Conservation (phyloP, 2,113 vertebrate genomes). For the Aegithalos caudatus region DNA sequence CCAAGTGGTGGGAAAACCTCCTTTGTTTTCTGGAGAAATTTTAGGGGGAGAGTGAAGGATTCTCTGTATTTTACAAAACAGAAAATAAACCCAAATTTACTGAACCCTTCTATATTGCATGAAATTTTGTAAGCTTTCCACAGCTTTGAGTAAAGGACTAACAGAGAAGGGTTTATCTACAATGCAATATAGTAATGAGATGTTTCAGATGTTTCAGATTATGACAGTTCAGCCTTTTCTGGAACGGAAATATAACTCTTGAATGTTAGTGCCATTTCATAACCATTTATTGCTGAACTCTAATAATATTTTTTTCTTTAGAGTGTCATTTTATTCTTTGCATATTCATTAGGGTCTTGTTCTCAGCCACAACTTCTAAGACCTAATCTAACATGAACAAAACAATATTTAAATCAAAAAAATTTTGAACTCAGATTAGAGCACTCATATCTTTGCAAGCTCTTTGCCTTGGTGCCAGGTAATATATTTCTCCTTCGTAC, state of each 20-base stretch:
- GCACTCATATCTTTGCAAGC: background rate
- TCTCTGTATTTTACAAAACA: background rate
- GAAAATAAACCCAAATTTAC: background rate
- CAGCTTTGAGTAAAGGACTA: background rate
- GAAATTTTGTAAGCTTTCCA: background rate
- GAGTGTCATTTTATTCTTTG: background rate
- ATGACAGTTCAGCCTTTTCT: background rate
- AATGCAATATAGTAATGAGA: background rate
- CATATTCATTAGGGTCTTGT: conserved; percentile 17
- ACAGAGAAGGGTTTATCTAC: background rate
- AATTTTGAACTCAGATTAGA: background rate
- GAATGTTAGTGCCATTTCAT: background rate
- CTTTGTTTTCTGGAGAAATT: background rate
- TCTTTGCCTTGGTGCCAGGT: conserved; percentile 15
- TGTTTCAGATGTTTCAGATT: background rate
- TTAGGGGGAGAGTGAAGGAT: background rate
- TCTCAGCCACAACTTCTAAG: conserved; percentile 31
- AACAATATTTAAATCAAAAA: conserved; percentile 7
- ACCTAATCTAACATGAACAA: background rate
- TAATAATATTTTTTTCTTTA: background rate
- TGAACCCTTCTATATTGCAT: background rate
- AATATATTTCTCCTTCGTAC: conserved; percentile 10
- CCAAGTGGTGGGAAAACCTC: background rate
- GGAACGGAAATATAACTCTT: background rate
- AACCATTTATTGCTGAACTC: background rate